These are phyloP conservation scores for Netelia melanura DNA, from an alignment of 2,888 invertebrate genomes.

Conservation along the genomic window DNA sequence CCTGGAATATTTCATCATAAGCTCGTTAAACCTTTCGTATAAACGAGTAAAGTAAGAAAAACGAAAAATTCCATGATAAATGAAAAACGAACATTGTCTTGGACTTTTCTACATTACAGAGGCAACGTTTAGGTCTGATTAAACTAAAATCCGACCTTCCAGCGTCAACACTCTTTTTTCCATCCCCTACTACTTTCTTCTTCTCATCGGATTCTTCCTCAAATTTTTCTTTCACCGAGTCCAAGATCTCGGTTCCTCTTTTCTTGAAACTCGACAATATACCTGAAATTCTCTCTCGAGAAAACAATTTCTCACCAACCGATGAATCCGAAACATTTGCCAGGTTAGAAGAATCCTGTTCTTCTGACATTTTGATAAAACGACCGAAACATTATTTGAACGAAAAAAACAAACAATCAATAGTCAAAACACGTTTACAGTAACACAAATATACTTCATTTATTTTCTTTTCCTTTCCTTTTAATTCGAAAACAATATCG, in stretches of 20 bases:
- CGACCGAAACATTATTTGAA: neutral
- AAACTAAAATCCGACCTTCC: neutral
- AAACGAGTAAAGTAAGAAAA: neutral
- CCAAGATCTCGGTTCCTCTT: conserved; percentile 8
- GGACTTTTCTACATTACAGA: conserved; percentile 25
- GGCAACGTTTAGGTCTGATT: conserved; percentile 20
- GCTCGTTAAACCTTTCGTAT: neutral
- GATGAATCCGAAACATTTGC: neutral
- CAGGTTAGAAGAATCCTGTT: conserved; percentile 23
- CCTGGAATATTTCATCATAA: neutral
- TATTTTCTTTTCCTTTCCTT: conserved; percentile 17
- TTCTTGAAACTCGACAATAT: conserved; percentile 33
- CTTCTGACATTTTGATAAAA: conserved; percentile 42
- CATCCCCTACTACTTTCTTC: neutral
- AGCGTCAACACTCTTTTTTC: neutral
- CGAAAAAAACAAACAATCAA: neutral
- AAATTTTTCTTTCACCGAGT: conserved; percentile 28
- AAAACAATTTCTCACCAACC: conserved; percentile 2
- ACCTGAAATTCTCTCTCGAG: neutral
- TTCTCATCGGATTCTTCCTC: neutral
- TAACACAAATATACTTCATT: conserved; percentile 69
- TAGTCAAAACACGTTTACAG: conserved; percentile 38
- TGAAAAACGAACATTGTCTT: conserved; percentile 23
- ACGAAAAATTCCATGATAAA: neutral
- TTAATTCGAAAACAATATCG: conserved; percentile 60